Base-by-base conservation (phyloP, 1,140 invertebrate species). In the Zelostemma sp. region DNA sequence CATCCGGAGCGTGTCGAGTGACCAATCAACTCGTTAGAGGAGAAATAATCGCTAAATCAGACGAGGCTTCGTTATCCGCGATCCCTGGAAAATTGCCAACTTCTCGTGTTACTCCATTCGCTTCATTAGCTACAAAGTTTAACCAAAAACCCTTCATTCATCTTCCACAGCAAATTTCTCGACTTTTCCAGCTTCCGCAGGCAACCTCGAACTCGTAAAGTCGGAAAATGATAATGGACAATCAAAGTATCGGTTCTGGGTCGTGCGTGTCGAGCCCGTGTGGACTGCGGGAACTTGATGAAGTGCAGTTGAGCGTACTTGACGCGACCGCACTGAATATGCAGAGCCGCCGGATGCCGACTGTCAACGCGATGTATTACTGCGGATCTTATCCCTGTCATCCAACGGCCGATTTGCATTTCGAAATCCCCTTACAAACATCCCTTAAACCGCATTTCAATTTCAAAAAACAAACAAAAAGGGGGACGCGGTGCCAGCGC, bases 341-440 rank as follows among this genome's bases (percentile, higher is more conserved):
- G 80, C 80, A 82, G 77, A 78, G 71, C 75, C 76, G 74, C 80
- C 80, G 81, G 80, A 83, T 81, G 81, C 77, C 75, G 74, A 65
- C 75, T 81, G 81, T 82, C 81, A 75, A 64, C 76, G 73, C 81
- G 79, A 82, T 82, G 77, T 82, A 84, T 84, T 84, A 82, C 80
- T 79, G 80, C 80, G 78, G 79, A 81, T 82, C 81, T 83, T 82
- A 82, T 82, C 74, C 79, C 70, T 78, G 79, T 81, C 80, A 79
- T 81, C 75, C 76, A 81, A 76, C 74, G 59, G 64, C 62, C 63
- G 68, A 81, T 82, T 81, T 82, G 75, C 73, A 77, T 77, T 74
- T 72, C 76, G 71, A 77, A 74, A 57, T 56, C 16, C n/a, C n/a
- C n/a, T n/a, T n/a, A n/a, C n/a, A n/a, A n/a, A n/a, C n/a, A n/a